These are phyloP conservation scores for Chaetura pelagica DNA, from an alignment of 2,113 vertebrate genomes.

Conservation along the genomic window DNA sequence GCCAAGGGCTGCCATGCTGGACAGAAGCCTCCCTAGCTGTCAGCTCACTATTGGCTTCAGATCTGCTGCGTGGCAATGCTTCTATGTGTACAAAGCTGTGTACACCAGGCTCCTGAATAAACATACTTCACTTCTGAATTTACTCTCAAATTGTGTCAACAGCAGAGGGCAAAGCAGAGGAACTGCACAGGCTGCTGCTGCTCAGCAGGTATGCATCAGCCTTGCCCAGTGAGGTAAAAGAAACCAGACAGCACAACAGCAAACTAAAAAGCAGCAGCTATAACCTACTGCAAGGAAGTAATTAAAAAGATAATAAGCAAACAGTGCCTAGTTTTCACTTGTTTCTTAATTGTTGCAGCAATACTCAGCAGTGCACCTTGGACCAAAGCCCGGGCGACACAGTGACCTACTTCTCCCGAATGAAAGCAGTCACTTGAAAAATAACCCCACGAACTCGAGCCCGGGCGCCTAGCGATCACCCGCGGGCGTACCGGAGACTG, in stretches of 20 bases:
- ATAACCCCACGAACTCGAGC: fast-evolving
- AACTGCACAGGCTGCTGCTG: not conserved
- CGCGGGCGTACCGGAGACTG: not conserved
- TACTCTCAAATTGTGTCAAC: not conserved
- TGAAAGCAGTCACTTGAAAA: fast-evolving
- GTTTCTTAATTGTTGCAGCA: not conserved
- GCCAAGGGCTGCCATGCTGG: not conserved
- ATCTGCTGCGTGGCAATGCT: not conserved
- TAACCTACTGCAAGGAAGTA: not conserved
- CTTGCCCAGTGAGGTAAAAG: not conserved
- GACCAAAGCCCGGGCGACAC: not conserved
- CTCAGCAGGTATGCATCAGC: not conserved
- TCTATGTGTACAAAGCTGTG: not conserved
- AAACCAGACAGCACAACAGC: not conserved
- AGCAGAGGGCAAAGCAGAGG: not conserved
- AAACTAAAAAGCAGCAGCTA: not conserved
- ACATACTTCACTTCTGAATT: fast-evolving
- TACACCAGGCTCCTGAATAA: not conserved
- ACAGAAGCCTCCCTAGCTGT: too few species aligned
- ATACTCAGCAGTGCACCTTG: fast-evolving
- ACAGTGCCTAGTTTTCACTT: not conserved
- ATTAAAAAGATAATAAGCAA: not conserved
- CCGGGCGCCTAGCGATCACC: not conserved
- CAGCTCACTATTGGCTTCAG: fast-evolving
- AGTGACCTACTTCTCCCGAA: not conserved